A percentile compares a stretch with the other conserved stretches of the same genome.
Conservation (phyloP, 2,797 vertebrate species). For the Neosilurus mollespiculum region DNA sequence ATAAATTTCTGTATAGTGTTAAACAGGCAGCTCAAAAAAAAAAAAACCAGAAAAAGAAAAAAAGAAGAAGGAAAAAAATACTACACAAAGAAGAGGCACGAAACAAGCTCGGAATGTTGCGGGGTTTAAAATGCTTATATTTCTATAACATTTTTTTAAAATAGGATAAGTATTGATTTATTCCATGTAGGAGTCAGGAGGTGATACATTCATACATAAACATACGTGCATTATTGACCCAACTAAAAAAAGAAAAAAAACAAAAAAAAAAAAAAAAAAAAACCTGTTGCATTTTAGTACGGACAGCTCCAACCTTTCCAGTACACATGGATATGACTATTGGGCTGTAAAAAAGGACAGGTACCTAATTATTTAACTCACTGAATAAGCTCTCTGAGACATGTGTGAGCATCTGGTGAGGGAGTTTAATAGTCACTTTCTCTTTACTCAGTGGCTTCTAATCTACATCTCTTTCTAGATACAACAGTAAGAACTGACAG, state of each 20-base stretch:
- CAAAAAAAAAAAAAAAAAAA: no score
- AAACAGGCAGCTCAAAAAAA: slow-evolving; percentile 24
- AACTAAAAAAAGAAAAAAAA: no score
- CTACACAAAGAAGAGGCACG: neutral
- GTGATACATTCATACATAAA: neutral
- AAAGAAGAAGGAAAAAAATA: neutral
- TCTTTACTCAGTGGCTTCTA: slow-evolving; percentile 28
- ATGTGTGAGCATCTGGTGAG: slow-evolving; percentile 25
- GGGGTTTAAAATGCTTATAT: neutral
- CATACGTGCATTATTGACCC: slow-evolving; percentile 3
- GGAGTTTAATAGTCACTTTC: slow-evolving; percentile 40
- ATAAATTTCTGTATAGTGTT: slow-evolving; percentile 9
- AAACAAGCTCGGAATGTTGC: neutral
- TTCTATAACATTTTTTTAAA: neutral
- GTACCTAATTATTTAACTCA: neutral
- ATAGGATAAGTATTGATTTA: slow-evolving; percentile 46
- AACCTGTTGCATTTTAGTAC: slow-evolving; percentile 11
- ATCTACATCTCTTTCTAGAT: slow-evolving; percentile 31
- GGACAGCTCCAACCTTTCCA: neutral
- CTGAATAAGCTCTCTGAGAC: slow-evolving; percentile 27
- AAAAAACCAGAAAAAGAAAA: neutral
- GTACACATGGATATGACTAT: slow-evolving; percentile 1
- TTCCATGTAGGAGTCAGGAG: slow-evolving; percentile 10
- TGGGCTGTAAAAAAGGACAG: slow-evolving; percentile 6
- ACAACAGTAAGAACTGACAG: slow-evolving; percentile 21